Evolutionary conservation across 2,113 vertebrate genomes (phyloP), one percentile per base, ranked within the genome.

Genomic region (Sinocyclocheilus rhinocerous): DNA sequence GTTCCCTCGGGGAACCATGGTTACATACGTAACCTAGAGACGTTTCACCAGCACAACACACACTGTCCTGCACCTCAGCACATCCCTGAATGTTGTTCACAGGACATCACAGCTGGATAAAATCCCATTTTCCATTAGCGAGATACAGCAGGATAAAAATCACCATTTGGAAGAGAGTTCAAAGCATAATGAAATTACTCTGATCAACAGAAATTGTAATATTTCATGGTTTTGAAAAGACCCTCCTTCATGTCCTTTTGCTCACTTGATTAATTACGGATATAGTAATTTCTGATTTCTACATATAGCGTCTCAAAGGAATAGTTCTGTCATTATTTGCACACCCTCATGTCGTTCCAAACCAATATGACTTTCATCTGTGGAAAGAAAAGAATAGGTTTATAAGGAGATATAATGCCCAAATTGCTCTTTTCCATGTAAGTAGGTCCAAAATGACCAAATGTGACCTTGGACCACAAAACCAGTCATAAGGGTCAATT

Each of bases 41-140:
- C n/a, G n/a, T 73, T 42, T 48, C 8, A 48, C 3, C 22, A 48
- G 10, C 24, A 72, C 36, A 75, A 45, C 76, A 77, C 48, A 13
- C 48, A 77, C 24, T 26, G n/a, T 77, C 15, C 76, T 50, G 24
- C 26, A 10, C 48, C 6, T 72, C 15, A 52, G 8, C 76, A 55
- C 76, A 55, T 77, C 48, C 26, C 15, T 52, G 50, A 57, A 55
- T 33, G 24, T 57, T 36, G 8, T 77, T 77, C 50, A 57, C 18
- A 73, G 36, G 20, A 45, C 45, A 36, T 77, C 24, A 77, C 50
- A 77, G 76, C 76, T 77, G 76, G 76, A 33, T 50, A 76, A 79
- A 79, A 79, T 42, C 55, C 16, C 55, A 80, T 42, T 80, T 80
- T 80, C 77, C 33, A 24, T 80, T 42, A 80, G 12, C 11, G 3